Conservation (phyloP, 2,888 invertebrate species). For the Galeopsomyia nigrocyanea region DNA sequence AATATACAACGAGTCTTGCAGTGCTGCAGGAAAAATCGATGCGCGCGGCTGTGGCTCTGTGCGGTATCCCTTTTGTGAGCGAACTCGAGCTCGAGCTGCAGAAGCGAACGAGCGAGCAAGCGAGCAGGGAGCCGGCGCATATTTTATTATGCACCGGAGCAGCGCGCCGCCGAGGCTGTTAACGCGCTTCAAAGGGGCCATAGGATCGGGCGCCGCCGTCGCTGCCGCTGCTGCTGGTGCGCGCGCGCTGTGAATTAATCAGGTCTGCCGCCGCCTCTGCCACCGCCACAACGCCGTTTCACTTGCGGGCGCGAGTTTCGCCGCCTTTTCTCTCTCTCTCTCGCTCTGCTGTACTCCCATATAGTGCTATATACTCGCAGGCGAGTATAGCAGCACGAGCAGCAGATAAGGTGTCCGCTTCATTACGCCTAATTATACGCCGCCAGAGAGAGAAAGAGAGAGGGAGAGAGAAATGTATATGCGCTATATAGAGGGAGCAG, state of each 20-base stretch:
- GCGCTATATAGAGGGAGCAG: conserved; percentile 21
- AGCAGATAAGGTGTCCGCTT: conserved; percentile 61
- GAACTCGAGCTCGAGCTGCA: conserved; percentile 2
- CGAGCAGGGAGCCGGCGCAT: conserved; percentile 25
- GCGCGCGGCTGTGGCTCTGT: conserved; percentile 1
- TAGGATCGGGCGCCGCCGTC: conserved; percentile 39
- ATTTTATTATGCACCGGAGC: conserved; percentile 45
- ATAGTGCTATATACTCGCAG: background rate
- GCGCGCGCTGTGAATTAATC: conserved; percentile 47
- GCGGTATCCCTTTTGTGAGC: conserved; percentile 35
- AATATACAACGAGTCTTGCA: too few species aligned
- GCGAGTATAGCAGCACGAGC: background rate
- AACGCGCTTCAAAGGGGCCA: conserved; percentile 41
- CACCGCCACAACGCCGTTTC: conserved; percentile 24
- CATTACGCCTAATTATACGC: conserved; percentile 65
- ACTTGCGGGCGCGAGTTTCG: conserved; percentile 22
- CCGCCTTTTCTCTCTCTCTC: conserved; percentile 31
- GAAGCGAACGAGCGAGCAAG: background rate
- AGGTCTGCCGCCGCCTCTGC: conserved; percentile 38
- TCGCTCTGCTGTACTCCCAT: background rate
- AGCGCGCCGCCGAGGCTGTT: conserved; percentile 39
- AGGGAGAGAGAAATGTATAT: conserved; percentile 1
- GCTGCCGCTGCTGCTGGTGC: background rate
- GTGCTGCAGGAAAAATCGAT: conserved; percentile 38
- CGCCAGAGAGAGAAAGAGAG: conserved; percentile 1